phyloP scores from a whole-genome alignment of 2,113 vertebrate genomes.

The Coturnix japonica region DNA sequence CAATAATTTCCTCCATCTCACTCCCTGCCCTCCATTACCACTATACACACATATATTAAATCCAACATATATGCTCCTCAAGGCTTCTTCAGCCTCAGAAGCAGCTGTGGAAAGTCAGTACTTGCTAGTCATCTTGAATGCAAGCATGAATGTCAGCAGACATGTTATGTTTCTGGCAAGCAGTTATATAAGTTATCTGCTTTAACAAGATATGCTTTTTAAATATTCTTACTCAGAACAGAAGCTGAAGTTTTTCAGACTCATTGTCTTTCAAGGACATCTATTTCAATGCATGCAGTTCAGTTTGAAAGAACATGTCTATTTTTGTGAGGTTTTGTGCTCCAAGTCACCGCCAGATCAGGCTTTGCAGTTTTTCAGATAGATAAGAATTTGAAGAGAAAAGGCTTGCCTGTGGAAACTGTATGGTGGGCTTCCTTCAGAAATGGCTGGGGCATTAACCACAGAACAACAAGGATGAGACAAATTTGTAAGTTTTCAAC shows the following conservation, averaged over 20 bases:
- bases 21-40: neutral
- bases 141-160: neutral
- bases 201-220: neutral
- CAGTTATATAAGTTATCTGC: neutral
- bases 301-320: neutral
- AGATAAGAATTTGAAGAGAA: neutral
- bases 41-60: neutral
- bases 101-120: rapidly evolving
- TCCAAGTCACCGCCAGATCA: neutral
- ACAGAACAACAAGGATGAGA: neutral
- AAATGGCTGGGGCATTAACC: neutral
- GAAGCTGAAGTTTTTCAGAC: neutral
- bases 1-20: neutral
- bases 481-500: neutral
- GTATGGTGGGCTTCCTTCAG: neutral
- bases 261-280: neutral
- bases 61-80: neutral
- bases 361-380: neutral
- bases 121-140: neutral
- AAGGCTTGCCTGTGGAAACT: neutral
- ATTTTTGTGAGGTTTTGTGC: neutral
- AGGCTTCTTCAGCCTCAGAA: neutral
- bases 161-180: neutral
- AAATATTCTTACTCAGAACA: neutral
- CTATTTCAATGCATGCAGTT: neutral